Conservation (phyloP, 2,888 invertebrate species). For the Empis stercorea region DNA sequence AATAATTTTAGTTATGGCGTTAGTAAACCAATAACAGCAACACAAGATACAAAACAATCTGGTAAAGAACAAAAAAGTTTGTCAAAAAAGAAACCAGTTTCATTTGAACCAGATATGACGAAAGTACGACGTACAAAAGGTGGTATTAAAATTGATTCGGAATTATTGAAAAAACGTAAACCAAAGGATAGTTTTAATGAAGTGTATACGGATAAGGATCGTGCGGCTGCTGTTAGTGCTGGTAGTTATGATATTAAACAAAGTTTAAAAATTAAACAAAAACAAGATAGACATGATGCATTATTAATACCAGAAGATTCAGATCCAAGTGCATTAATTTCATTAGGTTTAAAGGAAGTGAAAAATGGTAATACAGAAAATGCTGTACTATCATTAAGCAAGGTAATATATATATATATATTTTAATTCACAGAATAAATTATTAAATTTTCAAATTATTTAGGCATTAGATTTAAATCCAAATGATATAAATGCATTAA, state of each 20-base stretch:
- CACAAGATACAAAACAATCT: constrained; percentile 15
- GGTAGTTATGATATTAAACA: constrained; percentile 74
- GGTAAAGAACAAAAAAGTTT: constrained; percentile 16
- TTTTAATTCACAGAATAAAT: not conserved
- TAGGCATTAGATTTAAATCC: not conserved
- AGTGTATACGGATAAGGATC: constrained; percentile 78
- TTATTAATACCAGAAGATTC: constrained; percentile 66
- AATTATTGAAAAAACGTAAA: constrained; percentile 27
- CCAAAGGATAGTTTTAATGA: constrained; percentile 47
- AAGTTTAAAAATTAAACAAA: constrained; percentile 64
- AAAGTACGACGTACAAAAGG: constrained; percentile 17
- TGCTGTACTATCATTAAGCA: constrained; percentile 63
- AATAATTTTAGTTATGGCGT: not conserved
- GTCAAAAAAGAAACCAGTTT: constrained; percentile 8
- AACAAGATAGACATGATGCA: constrained; percentile 59
- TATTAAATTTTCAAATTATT: not conserved
- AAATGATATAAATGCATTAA: not conserved
- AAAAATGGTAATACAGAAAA: constrained; percentile 57
- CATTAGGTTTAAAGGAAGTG: constrained; percentile 64
- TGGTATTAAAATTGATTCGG: constrained; percentile 24
- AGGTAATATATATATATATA: constrained; percentile 40
- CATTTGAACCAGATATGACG: constrained; percentile 9
- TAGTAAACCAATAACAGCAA: not conserved
- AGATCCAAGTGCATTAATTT: constrained; percentile 61
- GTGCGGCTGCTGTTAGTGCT: constrained; percentile 75